Evolutionary conservation across 2,888 invertebrate genomes (phyloP).

Genomic region (Eupithecia exiguata): DNA sequence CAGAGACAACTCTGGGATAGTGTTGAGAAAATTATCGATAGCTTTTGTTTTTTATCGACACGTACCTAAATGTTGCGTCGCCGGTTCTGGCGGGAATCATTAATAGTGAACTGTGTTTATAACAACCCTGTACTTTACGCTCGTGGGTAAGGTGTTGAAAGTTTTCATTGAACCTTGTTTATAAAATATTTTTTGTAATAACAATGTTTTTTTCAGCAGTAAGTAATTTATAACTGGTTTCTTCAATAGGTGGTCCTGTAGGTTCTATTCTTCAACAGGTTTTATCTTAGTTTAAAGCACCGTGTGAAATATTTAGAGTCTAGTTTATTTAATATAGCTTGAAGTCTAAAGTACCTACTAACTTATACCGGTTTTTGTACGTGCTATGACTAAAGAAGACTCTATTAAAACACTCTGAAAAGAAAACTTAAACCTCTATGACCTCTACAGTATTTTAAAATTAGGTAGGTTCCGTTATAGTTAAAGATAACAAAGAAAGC

Average conservation of each 20-base stretch:
- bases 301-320: background rate
- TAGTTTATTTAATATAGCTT: background rate
- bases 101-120: background rate
- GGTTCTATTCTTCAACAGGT: background rate
- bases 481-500: no score
- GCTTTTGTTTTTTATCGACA: slow-evolving; percentile 40
- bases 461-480: no score
- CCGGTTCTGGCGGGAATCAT: background rate
- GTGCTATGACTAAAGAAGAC: background rate
- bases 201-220: background rate
- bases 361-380: background rate
- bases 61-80: background rate
- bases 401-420: background rate
- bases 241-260: background rate
- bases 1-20: slow-evolving; percentile 21
- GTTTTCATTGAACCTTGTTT: background rate
- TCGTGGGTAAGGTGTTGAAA: slow-evolving; percentile 1
- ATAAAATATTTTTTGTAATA: background rate
- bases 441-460: no score
- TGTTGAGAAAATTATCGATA: slow-evolving; percentile 42
- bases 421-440: background rate
- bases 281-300: background rate
- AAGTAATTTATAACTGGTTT: background rate
- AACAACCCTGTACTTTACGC: background rate
- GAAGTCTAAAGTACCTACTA: background rate